Percentiles rank a stretch among this genome's conserved stretches.
Conservation (phyloP, 2,113 vertebrate genomes). For the Nothoprocta perdicaria region DNA sequence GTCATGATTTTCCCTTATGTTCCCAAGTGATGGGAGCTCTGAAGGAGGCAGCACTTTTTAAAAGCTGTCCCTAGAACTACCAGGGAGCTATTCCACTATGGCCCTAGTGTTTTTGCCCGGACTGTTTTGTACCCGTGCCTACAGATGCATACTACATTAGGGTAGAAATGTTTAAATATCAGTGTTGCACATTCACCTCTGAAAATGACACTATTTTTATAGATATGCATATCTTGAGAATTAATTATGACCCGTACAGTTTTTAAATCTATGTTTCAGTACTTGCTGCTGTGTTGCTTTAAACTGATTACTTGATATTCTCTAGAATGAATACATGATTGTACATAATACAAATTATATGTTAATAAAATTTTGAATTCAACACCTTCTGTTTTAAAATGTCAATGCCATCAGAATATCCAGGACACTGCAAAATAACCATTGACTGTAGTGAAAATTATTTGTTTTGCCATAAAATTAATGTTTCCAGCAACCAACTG, state of each 20-base stretch:
- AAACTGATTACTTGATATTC: background rate
- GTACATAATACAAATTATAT: background rate
- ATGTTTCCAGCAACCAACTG: conserved; percentile 24
- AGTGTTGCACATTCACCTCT: background rate
- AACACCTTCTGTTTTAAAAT: background rate
- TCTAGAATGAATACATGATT: background rate
- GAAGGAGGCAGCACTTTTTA: background rate
- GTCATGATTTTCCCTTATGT: background rate
- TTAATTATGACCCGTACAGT: background rate
- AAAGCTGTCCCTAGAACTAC: background rate
- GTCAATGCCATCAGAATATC: background rate
- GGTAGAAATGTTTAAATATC: background rate
- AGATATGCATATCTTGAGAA: background rate
- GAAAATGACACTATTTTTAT: background rate
- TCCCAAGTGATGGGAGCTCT: background rate
- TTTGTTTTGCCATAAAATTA: background rate
- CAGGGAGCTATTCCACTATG: background rate
- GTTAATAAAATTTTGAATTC: background rate
- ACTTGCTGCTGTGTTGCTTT: background rate
- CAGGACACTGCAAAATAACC: background rate
- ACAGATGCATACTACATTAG: background rate
- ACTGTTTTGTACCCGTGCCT: background rate
- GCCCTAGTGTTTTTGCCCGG: background rate
- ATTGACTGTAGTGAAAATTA: background rate
- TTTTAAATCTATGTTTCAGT: background rate